These are phyloP conservation scores for Drosophila chauvacae DNA, from an alignment of 1,140 invertebrate species.

Conservation along the genomic window DNA sequence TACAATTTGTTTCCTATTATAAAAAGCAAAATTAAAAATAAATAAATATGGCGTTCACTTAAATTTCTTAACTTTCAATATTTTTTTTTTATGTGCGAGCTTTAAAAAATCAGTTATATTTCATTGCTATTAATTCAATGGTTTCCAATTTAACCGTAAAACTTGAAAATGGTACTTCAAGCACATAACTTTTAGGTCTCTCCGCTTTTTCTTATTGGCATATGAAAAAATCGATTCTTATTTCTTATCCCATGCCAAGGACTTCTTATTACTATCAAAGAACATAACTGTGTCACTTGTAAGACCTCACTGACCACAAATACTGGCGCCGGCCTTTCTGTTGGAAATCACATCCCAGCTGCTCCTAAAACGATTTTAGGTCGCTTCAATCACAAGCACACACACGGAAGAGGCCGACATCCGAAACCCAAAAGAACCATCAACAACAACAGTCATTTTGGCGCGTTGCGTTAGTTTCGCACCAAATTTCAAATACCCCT, in stretches of 20 bases:
- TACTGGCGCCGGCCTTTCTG: conserved; percentile 7
- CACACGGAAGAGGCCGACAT: conserved; percentile 17
- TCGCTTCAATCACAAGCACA: conserved; percentile 53
- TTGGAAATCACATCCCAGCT: conserved; percentile 56
- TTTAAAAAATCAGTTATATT: too few species aligned
- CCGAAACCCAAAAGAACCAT: conserved; percentile 48
- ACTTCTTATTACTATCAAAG: conserved; percentile 32
- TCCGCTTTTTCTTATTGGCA: not conserved
- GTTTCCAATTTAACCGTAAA: not conserved
- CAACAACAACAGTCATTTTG: conserved; percentile 50
- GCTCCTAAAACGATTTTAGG: conserved; percentile 60
- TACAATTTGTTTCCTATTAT: too few species aligned
- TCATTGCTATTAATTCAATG: too few species aligned
- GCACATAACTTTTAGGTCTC: not conserved
- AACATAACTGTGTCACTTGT: conserved; percentile 50
- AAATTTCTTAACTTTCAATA: too few species aligned
- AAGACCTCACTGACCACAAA: conserved; percentile 20
- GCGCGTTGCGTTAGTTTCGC: conserved; percentile 54
- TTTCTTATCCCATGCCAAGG: conserved; percentile 13
- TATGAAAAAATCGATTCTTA: conserved; percentile 4
- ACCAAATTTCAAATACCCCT: conserved; percentile 49
- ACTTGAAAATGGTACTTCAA: not conserved
- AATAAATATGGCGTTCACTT: too few species aligned
- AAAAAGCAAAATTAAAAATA: too few species aligned
- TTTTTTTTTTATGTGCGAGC: not conserved